These are phyloP conservation scores for Cariama cristata DNA, from an alignment of 2,113 vertebrate species.

Conservation along the genomic window DNA sequence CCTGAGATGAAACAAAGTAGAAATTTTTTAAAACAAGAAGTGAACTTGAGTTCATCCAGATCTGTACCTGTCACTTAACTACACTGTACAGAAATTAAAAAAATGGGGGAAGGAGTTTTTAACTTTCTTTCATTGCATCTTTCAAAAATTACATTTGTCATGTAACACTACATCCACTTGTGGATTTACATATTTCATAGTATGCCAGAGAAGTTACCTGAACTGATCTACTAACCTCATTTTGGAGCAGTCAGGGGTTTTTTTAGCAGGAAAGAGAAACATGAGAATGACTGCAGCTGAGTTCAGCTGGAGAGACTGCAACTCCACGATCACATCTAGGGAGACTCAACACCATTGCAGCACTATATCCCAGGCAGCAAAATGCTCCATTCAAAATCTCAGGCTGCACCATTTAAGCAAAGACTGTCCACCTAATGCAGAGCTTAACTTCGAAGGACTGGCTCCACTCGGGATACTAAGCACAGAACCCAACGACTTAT, in stretches of 20 bases:
- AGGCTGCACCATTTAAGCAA: background rate
- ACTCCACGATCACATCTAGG: background rate
- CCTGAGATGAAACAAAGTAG: slow-evolving; percentile 74
- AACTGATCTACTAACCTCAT: background rate
- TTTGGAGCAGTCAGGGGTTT: background rate
- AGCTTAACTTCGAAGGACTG: background rate
- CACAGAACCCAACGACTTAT: background rate
- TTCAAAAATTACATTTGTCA: background rate
- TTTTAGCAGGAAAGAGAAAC: background rate
- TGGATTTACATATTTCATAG: background rate
- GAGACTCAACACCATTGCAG: background rate
- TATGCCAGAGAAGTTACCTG: background rate
- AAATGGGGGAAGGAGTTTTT: background rate
- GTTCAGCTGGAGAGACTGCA: background rate
- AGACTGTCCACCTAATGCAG: background rate
- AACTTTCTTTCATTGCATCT: background rate
- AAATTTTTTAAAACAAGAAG: background rate
- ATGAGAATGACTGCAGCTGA: background rate
- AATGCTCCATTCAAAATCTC: background rate
- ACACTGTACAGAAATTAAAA: background rate
- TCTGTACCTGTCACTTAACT: background rate
- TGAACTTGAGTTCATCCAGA: background rate
- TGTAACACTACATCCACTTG: background rate
- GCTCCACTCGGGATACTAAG: background rate
- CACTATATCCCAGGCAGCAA: background rate